phyloP scores from a whole-genome alignment of 1,140 invertebrate species.

The Pseudomyrmex flavicornis region DNA sequence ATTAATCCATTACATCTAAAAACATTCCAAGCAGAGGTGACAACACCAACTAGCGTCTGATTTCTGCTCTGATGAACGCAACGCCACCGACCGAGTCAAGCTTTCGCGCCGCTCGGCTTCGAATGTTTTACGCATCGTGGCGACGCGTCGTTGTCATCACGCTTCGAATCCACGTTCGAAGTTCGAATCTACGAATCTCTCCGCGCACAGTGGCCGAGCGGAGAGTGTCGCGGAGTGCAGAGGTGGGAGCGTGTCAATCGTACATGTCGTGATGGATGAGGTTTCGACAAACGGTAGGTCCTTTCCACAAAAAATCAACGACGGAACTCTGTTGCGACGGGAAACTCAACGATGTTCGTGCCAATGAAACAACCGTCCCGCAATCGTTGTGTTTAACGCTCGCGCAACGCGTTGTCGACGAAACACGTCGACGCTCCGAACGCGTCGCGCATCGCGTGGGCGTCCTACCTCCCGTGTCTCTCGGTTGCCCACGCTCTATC shows the following conservation, averaged over 20 bases:
- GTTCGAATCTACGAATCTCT: constrained; percentile 18
- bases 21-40: too few relatives aligned
- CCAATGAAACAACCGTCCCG: neutral
- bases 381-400: neutral
- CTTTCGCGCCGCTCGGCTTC: neutral
- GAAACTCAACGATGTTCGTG: neutral
- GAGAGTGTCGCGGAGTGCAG: constrained; percentile 15
- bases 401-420: constrained; percentile 28
- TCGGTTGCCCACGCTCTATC: constrained; percentile 67
- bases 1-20: too few relatives aligned
- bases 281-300: constrained; percentile 79
- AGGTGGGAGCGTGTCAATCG: constrained; percentile 75
- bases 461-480: constrained; percentile 75
- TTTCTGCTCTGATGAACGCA: too few relatives aligned
- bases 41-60: too few relatives aligned
- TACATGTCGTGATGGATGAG: constrained; percentile 82
- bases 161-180: neutral
- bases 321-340: neutral
- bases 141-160: neutral
- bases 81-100: neutral
- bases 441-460: constrained; percentile 74
- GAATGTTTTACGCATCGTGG: neutral
- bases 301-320: constrained; percentile 18
- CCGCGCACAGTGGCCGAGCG: constrained; percentile 39
- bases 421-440: constrained; percentile 34